These are phyloP conservation scores for Leucopternis melanops DNA, from an alignment of 2,113 vertebrate species.

Conservation along the genomic window DNA sequence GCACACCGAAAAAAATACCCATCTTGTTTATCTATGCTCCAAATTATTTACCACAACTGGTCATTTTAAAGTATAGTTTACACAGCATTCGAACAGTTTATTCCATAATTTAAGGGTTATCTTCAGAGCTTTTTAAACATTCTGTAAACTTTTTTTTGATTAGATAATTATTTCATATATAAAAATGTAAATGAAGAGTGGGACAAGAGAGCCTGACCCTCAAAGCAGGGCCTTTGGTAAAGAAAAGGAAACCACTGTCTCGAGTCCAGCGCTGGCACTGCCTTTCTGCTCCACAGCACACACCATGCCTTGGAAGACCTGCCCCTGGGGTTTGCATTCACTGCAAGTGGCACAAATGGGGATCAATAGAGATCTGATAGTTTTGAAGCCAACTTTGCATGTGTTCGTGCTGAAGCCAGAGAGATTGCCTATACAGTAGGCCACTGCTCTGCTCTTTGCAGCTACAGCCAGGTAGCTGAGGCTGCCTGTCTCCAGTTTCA, in stretches of 20 bases:
- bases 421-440: background rate
- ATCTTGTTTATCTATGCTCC: background rate
- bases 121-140: background rate
- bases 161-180: background rate
- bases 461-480: background rate
- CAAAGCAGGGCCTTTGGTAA: background rate
- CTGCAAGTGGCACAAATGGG: background rate
- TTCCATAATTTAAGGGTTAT: background rate
- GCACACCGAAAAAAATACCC: background rate
- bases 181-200: background rate
- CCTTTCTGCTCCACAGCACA: background rate
- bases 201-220: background rate
- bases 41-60: slow-evolving; percentile 23
- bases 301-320: background rate
- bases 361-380: background rate
- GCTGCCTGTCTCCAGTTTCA: background rate
- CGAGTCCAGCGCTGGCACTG: background rate
- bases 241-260: background rate
- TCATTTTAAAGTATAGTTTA: slow-evolving; percentile 1
- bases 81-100: background rate
- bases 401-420: background rate
- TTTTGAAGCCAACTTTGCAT: background rate
- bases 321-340: background rate
- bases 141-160: background rate
- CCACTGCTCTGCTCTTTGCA: background rate